Base-by-base conservation (phyloP, 2,888 invertebrate species). In the Tachina lurida region DNA sequence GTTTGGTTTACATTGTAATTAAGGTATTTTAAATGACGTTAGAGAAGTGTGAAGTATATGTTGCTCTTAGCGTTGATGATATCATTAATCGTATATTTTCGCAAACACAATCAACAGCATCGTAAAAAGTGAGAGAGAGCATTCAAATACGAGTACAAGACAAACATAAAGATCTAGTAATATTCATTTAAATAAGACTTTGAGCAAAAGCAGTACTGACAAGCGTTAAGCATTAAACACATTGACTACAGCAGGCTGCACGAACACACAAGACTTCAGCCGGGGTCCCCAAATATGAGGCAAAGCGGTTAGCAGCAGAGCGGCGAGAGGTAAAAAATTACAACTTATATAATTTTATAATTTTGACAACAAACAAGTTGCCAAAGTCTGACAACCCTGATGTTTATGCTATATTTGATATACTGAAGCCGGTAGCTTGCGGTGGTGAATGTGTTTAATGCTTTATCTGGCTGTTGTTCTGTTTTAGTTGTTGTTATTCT, bases 401-500 rank as follows among this genome's bases (percentile, higher is more conserved):
- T 22, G 22, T 22, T 22, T 22, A 22, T 22, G 1, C 22, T 22
- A 22, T 22, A 2, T 22, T 22, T 22, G 3, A 22, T 3, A 22
- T 31, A 31, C 4, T 31, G 31, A 31, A 31, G 31, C 4, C 31
- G 4, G 31, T 31, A 31, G 31, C 31, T 31, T 31, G 31, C 31
- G 0, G 31, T 3, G 4, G 31, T 31, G 31, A 4, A 31, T 31
- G 31, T 31, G 31, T 31, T 31, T 3, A 31, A 4, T 31, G 58
- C 71, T 45, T 73, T 77, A 73, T 83, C 54, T 47, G 73, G 60
- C 63, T 1, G 17, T 22, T 22, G 2, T 22, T 22, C 5, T 19
- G 56, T 43, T 73, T 45, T 67, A 54, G 15, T 74, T 78, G 62
- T 74, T 81, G 52, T 52, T 75, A 19, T 45, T 85, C 58, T 75